Base-by-base conservation (phyloP, 2,113 vertebrate genomes). In the Sakesphorus luctuosus region DNA sequence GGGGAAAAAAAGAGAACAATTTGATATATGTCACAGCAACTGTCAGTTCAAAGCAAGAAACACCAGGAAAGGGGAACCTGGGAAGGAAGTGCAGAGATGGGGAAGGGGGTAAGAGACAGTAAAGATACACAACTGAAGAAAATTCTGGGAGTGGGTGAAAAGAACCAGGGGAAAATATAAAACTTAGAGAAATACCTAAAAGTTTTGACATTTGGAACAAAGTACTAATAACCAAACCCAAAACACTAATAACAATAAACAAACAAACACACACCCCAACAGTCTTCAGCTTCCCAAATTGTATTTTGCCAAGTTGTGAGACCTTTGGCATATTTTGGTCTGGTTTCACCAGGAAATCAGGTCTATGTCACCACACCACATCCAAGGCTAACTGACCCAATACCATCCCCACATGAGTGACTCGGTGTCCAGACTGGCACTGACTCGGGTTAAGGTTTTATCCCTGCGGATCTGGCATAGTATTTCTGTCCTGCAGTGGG, bases 291-390 rank as follows among this genome's bases (percentile, higher is more conserved):
- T 36, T 81, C 29, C 25, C n/a, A 10, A 88, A 38, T 5, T 19
- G 18, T 31, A 18, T 73, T 90, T 76, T 83, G 55, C 29, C 43
- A 59, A 36, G 31, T 4, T 1, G 0, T 12, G 33, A 74, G 38
- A 43, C 17, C 25, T 31, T 0, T n/a, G 59, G 24, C 0, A 0
- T 24, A 35, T 25, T 53, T 44, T 38, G 36, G 44, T 44, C 59
- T 62, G 8, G 26, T 77, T 80, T 67, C 49, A 68, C 13, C 25
- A 68, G 33, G 10, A 74, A 47, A 82, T 82, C 8, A 43, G 18
- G 24, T 55, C 29, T 53, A 15, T 3, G 1, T 12, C 61, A 68
- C 31, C 35, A 44, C 31, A 56, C 7, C 4, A 7, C 0, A 0
- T 68, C 28, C 66, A 69, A 87, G 33, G 31, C 38, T 18, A 80